Base-by-base conservation (phyloP, 2,797 vertebrate species). In the Sebastes steindachneri region DNA sequence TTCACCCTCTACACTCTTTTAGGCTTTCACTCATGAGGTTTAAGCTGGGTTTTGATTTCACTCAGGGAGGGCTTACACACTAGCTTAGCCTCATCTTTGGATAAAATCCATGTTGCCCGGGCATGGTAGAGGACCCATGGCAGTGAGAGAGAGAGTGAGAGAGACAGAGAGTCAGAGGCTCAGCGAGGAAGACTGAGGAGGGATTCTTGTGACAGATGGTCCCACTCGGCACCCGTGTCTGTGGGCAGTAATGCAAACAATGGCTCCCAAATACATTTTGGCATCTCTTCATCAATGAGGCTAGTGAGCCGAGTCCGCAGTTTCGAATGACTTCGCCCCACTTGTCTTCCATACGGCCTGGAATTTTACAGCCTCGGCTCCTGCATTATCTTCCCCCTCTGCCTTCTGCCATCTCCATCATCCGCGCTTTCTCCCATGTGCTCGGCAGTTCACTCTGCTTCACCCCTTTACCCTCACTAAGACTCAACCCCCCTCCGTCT, bases 21-120 rank as follows among this genome's bases (percentile, higher is more conserved):
- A 37, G 64, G 68, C 69, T 80, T 75, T 72, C 77, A 68, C 80
- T 88, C 83, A 74, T 64, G 77, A 82, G 90, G 84, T 88, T 83
- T 90, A 89, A 88, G 88, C 86, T 53, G 79, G 90, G 93, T 86
- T 92, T 90, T 90, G 88, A 90, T 93, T 94, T 92, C 91, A 90
- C 88, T 92, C 86, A 76, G 76, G 68, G 79, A 87, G 88, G 80
- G 90, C 88, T 93, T 93, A 93, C 90, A 92, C 89, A 91, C 86
- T 87, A 89, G 93, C 90, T 94, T 91, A 92, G 92, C 81, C 85
- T 91, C 92, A 79, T 90, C 86, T 91, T 73, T 92, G 91, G 89
- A 90, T 86, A 74, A 76, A 78, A 82, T 88, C 90, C 92, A 89
- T 84, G 83, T 79, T 87, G 86, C 86, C 77, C 74, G 88, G 77